phyloP scores from a whole-genome alignment of 2,113 vertebrate genomes.

The Salminus brasiliensis region DNA sequence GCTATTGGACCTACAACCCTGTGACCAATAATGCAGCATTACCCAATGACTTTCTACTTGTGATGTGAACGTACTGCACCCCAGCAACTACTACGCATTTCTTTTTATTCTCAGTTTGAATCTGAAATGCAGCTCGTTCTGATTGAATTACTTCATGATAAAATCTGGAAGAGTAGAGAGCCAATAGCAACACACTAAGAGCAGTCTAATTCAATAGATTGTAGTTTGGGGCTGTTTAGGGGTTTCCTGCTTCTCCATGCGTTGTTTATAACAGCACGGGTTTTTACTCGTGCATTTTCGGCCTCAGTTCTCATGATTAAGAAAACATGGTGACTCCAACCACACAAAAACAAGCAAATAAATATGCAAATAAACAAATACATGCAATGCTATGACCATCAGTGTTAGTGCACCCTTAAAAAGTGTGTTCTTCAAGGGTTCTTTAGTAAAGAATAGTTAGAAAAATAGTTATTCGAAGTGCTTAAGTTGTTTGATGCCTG shows the following conservation, averaged over 20 bases:
- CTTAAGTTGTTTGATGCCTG: too few species aligned
- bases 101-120: conserved; percentile 29
- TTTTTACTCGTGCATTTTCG: conserved; percentile 24
- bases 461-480: too few species aligned
- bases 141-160: conserved; percentile 84
- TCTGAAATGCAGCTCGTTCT: conserved; percentile 68
- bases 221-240: conserved; percentile 66
- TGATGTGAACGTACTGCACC: conserved; percentile 45
- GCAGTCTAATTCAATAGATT: conserved; percentile 70
- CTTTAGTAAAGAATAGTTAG: too few species aligned
- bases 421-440: too few species aligned
- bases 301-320: conserved; percentile 25
- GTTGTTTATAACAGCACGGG: conserved; percentile 57
- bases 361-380: not conserved
- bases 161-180: conserved; percentile 74
- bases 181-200: conserved; percentile 77
- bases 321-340: not conserved
- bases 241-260: conserved; percentile 68
- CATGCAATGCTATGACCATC: not conserved
- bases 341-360: not conserved
- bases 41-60: not conserved
- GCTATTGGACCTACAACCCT: too few species aligned
- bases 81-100: conserved; percentile 57
- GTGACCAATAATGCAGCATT: too few species aligned
- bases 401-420: too few species aligned